A percentile compares a stretch with the other conserved stretches of the same genome.
Conservation (phyloP, 2,113 vertebrate genomes). For the Psephotus haematonotus region DNA sequence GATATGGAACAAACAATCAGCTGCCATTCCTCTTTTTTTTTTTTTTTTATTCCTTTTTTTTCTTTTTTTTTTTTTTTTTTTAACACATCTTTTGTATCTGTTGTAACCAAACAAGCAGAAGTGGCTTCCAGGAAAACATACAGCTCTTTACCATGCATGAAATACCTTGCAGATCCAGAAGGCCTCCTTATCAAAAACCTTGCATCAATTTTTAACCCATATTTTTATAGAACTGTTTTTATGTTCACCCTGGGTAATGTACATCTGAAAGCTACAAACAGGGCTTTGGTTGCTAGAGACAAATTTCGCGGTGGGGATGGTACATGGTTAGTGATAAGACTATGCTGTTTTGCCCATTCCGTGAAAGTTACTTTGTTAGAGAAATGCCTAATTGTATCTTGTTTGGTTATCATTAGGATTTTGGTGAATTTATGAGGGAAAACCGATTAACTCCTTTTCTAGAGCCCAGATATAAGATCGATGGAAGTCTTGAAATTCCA, state of each 20-base stretch:
- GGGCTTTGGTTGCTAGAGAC: neutral
- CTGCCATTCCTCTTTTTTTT: neutral
- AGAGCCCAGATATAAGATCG: constrained; percentile 82
- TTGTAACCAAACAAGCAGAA: neutral
- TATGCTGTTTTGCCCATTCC: constrained; percentile 46
- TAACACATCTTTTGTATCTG: neutral
- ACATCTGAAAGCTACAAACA: neutral
- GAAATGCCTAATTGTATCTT: constrained; percentile 77
- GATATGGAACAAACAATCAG: neutral
- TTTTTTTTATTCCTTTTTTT: neutral
- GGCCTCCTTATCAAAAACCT: neutral
- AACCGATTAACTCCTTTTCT: constrained; percentile 94
- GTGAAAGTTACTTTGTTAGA: constrained; percentile 46
- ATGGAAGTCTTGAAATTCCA: constrained; percentile 85
- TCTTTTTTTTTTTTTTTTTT: neutral
- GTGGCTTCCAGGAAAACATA: neutral
- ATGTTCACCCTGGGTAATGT: neutral
- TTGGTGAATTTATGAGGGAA: constrained; percentile 99
- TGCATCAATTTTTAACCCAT: neutral
- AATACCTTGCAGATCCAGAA: neutral
- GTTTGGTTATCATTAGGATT: constrained; percentile 88
- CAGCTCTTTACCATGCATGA: neutral
- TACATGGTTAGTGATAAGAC: neutral
- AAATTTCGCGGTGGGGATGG: neutral
- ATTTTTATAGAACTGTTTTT: neutral